phyloP scores from a whole-genome alignment of 2,797 vertebrate species.

The Smutsia temminckii region DNA sequence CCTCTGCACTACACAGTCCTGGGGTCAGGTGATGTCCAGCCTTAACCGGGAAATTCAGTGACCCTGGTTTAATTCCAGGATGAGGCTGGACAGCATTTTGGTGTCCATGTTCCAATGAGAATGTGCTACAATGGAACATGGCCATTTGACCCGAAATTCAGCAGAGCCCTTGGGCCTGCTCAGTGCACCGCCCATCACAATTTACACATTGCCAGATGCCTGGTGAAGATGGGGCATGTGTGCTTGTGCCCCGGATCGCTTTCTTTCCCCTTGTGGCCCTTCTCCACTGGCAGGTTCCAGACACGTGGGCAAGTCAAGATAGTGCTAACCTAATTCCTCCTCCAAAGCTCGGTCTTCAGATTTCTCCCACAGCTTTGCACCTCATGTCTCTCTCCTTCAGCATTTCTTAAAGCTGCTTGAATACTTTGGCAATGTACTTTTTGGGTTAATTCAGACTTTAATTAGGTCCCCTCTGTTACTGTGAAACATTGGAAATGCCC shows the following conservation, averaged over 20 bases:
- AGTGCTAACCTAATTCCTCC: not conserved
- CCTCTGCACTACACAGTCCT: not conserved
- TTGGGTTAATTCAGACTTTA: not conserved
- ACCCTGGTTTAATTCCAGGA: not conserved
- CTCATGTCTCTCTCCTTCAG: not conserved
- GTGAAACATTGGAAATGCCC: not conserved
- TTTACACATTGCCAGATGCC: accelerated
- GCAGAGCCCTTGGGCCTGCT: not conserved
- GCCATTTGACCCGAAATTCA: not conserved
- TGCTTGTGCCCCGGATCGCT: accelerated
- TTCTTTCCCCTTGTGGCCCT: not conserved
- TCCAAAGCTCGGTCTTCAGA: not conserved
- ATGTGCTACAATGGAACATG: not conserved
- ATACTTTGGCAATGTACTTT: not conserved
- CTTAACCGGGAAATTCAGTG: too few species aligned
- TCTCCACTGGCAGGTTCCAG: not conserved
- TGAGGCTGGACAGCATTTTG: not conserved
- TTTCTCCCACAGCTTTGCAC: not conserved
- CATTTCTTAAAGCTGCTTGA: not conserved
- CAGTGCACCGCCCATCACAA: too few species aligned
- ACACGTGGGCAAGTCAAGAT: accelerated
- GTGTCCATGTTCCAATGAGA: accelerated
- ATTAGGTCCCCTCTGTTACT: not conserved
- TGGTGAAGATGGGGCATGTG: accelerated
- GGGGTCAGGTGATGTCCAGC: accelerated